Evolutionary conservation across 2,888 invertebrate genomes (phyloP).

Genomic region (Rhabditophanes sp.): DNA sequence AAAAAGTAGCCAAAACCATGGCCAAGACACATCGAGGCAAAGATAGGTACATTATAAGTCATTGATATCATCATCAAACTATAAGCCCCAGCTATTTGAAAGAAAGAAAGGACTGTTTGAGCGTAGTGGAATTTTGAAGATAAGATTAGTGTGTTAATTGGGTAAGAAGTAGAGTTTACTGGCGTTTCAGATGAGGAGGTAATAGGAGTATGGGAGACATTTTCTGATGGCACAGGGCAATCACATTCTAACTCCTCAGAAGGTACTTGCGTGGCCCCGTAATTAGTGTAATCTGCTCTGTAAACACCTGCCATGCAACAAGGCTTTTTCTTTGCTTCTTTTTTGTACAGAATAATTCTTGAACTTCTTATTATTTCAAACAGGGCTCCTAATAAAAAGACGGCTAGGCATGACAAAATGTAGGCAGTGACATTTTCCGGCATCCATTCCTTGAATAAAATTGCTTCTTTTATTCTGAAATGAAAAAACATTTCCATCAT

Average conservation of each 20-base stretch:
- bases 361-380: slow-evolving; percentile 17
- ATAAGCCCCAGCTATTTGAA: slow-evolving; percentile 24
- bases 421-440: slow-evolving; percentile 20
- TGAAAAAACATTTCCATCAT: slow-evolving; percentile 43
- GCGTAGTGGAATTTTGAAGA: slow-evolving; percentile 3
- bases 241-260: no score
- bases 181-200: background rate
- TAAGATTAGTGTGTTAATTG: slow-evolving; percentile 12
- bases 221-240: slow-evolving; percentile 1
- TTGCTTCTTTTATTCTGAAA: slow-evolving; percentile 25
- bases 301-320: slow-evolving; percentile 7
- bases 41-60: slow-evolving; percentile 33
- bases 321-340: slow-evolving; percentile 5
- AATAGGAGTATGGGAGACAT: slow-evolving; percentile 3
- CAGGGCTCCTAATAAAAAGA: slow-evolving; percentile 16
- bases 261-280: slow-evolving; percentile 4
- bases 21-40: slow-evolving; percentile 16
- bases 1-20: slow-evolving; percentile 28
- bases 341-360: slow-evolving; percentile 7
- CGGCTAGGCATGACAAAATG: slow-evolving; percentile 26
- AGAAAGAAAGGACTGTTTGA: slow-evolving; percentile 18
- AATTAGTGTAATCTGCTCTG: slow-evolving; percentile 4
- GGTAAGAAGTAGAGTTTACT: slow-evolving; percentile 6
- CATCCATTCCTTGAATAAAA: slow-evolving; percentile 27
- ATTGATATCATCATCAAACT: slow-evolving; percentile 30